Conservation (phyloP, 2,888 invertebrate genomes). For the Acanthosepion esculentum region DNA sequence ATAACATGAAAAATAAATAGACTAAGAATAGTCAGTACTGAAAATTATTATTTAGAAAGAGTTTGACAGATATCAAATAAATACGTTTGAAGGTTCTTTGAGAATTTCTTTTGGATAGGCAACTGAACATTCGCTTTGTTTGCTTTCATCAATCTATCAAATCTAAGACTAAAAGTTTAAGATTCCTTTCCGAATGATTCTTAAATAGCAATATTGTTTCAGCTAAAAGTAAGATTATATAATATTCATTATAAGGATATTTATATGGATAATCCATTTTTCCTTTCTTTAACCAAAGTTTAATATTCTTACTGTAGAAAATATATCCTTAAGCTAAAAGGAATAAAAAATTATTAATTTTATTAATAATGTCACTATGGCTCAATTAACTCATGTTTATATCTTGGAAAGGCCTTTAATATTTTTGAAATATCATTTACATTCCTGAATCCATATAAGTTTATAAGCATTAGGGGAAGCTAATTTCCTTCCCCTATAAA, state of each 20-base stretch:
- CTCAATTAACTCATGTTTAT: neutral
- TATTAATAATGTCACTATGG: neutral
- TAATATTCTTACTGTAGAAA: neutral
- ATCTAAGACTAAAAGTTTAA: neutral
- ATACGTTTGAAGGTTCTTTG: too few species aligned
- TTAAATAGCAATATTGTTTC: neutral
- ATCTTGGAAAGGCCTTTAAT: neutral
- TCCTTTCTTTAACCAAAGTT: neutral
- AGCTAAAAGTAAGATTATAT: neutral
- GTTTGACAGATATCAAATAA: too few species aligned
- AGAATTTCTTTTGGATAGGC: too few species aligned
- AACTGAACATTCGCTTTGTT: neutral
- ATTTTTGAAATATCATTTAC: neutral
- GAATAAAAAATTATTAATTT: neutral
- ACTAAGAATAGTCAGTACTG: too few species aligned
- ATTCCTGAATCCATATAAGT: neutral
- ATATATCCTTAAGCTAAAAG: neutral
- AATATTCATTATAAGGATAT: neutral
- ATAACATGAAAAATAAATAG: too few species aligned
- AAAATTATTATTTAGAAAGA: too few species aligned
- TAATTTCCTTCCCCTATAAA: too few species aligned
- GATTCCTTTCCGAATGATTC: neutral
- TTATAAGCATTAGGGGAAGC: too few species aligned
- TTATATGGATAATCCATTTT: neutral
- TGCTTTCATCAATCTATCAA: neutral